Evolutionary conservation across 2,797 vertebrate species (phyloP).

Genomic region (Myiotriccus ornatus): DNA sequence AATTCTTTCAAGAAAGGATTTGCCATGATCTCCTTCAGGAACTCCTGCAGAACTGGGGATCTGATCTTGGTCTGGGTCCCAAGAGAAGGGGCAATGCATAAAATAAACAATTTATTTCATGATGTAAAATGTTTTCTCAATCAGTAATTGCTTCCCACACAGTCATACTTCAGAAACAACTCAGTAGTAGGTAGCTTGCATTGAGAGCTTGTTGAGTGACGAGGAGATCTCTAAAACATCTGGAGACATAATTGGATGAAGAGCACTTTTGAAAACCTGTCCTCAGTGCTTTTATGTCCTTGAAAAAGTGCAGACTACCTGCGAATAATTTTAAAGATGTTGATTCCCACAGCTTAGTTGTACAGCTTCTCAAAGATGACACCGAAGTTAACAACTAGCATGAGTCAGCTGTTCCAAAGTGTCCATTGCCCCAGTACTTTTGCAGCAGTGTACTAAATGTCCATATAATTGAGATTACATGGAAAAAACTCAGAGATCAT

Average conservation of each 20-base stretch:
- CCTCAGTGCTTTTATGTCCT: neutral
- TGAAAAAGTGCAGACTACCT: slow-evolving; percentile 31
- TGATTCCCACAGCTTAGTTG: slow-evolving; percentile 4
- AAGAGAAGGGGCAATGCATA: neutral
- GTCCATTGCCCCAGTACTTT: neutral
- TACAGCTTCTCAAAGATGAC: neutral
- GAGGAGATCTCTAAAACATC: neutral
- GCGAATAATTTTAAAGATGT: neutral
- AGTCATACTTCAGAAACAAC: neutral
- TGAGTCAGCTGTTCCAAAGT: slow-evolving; percentile 54
- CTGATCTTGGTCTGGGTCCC: neutral
- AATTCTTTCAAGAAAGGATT: neutral
- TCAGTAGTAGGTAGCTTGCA: neutral
- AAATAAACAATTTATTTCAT: neutral
- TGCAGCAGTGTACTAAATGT: neutral
- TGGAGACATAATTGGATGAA: neutral
- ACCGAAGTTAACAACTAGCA: neutral
- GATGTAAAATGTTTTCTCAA: slow-evolving; percentile 4
- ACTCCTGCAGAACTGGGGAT: neutral
- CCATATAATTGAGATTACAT: slow-evolving; percentile 37
- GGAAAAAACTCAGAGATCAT: slow-evolving; percentile 13
- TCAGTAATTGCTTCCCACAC: slow-evolving; percentile 5
- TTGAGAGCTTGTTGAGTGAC: neutral
- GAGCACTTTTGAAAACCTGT: slow-evolving; percentile 38
- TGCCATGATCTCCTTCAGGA: neutral